phyloP scores from a whole-genome alignment of 2,113 vertebrate genomes.

The Phalacrocorax pelagicus region DNA sequence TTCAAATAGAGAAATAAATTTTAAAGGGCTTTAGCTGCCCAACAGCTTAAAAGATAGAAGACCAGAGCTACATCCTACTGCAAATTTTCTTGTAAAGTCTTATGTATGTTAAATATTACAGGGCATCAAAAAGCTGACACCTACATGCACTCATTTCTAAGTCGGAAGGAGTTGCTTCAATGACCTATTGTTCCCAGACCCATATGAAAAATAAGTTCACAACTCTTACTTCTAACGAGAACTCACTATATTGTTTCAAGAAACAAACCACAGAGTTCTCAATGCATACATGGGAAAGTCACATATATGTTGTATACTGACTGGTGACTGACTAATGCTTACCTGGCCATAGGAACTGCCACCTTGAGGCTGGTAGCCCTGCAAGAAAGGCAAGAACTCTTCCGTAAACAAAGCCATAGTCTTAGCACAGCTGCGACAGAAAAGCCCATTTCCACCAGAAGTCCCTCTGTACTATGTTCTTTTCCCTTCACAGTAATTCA shows the following conservation, averaged over 20 bases:
- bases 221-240: neutral
- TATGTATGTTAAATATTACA: neutral
- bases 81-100: neutral
- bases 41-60: neutral
- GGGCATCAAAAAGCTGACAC: neutral
- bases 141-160: neutral
- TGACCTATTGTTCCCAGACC: fast-evolving
- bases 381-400: neutral
- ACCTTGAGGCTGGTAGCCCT: neutral
- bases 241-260: neutral
- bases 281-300: neutral
- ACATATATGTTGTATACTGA: neutral
- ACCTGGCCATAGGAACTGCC: neutral
- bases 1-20: neutral
- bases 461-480: fast-evolving
- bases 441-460: neutral
- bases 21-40: neutral
- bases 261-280: neutral
- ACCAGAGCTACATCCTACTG: neutral
- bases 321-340: neutral
- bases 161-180: neutral
- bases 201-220: neutral
- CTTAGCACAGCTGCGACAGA: neutral
- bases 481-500: no score
- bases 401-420: neutral